Percentiles rank a stretch among this genome's conserved stretches.
phyloP scores from a whole-genome alignment of 1,140 invertebrate species.

The Steinernema khuongi region DNA sequence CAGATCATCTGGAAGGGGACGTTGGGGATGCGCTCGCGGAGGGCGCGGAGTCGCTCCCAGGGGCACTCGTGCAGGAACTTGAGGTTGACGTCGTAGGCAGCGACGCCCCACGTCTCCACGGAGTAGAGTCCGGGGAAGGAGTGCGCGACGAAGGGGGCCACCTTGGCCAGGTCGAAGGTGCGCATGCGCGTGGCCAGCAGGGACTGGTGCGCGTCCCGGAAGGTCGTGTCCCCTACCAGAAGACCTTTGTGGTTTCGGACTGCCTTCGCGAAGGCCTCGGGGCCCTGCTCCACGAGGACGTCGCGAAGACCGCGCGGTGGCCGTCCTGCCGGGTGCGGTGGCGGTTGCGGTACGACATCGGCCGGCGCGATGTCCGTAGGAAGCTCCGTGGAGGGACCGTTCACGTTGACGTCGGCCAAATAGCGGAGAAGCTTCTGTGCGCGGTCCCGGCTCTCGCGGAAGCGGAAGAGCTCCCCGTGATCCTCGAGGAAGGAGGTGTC shows the following conservation, averaged over 20 bases:
- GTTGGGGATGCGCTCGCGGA: slow-evolving; percentile 87
- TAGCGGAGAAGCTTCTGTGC: slow-evolving; percentile 93
- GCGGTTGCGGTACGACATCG: slow-evolving; percentile 64
- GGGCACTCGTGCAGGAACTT: slow-evolving; percentile 96
- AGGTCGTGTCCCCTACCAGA: slow-evolving; percentile 93
- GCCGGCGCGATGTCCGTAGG: slow-evolving; percentile 81
- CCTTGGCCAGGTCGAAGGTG: slow-evolving; percentile 82
- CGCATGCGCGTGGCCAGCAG: slow-evolving; percentile 87
- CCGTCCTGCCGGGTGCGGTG: neutral
- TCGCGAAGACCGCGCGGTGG: slow-evolving; percentile 70
- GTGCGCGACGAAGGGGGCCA: slow-evolving; percentile 88
- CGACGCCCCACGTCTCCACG: slow-evolving; percentile 92
- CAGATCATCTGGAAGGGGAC: slow-evolving; percentile 98
- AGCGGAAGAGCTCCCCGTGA: slow-evolving; percentile 88
- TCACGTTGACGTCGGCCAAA: slow-evolving; percentile 84
- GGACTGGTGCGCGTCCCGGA: slow-evolving; percentile 94
- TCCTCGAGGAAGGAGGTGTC: slow-evolving; percentile 99
- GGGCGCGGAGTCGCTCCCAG: slow-evolving; percentile 86
- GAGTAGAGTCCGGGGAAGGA: slow-evolving; percentile 78
- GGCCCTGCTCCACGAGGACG: slow-evolving; percentile 78
- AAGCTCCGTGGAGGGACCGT: slow-evolving; percentile 86
- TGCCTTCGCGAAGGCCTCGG: slow-evolving; percentile 88
- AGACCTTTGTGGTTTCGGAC: slow-evolving; percentile 79
- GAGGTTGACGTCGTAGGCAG: slow-evolving; percentile 94
- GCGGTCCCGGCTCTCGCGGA: slow-evolving; percentile 78